These are phyloP conservation scores for Apamea anceps DNA, from an alignment of 2,888 invertebrate species.

Conservation along the genomic window DNA sequence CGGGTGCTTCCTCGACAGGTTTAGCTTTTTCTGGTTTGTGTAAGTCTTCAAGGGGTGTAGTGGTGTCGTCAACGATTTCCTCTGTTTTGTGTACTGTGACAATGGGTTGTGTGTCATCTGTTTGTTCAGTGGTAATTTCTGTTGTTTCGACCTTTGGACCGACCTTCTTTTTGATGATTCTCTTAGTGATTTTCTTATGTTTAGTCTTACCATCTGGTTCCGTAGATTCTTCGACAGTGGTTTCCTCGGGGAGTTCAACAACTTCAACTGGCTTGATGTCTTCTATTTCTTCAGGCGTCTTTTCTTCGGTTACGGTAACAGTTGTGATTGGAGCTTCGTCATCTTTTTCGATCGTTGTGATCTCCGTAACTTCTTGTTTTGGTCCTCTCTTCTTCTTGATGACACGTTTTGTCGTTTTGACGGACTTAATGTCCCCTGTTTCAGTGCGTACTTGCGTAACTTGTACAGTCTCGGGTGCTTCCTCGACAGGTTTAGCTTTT, in stretches of 20 bases:
- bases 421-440: background rate
- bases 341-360: background rate
- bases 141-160: background rate
- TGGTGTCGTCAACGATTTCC: background rate
- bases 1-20: background rate
- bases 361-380: background rate
- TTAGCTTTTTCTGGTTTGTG: background rate
- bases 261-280: background rate
- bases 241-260: background rate
- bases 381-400: background rate
- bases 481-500: background rate
- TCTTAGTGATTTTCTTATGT: background rate
- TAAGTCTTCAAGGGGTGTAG: background rate
- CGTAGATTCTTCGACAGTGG: background rate
- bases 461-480: background rate
- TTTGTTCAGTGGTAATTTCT: background rate
- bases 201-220: background rate
- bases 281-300: background rate
- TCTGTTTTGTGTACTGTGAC: slow-evolving; percentile 8
- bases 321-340: background rate
- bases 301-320: background rate
- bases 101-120: background rate
- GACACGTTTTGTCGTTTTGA: background rate
- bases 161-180: background rate
- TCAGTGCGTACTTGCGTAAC: background rate